Evolutionary conservation across 92 coral and sea anemone genomes (phyloP), one percentile per base, ranked within the genome.

Genomic region (Phenganax stokvisi): DNA sequence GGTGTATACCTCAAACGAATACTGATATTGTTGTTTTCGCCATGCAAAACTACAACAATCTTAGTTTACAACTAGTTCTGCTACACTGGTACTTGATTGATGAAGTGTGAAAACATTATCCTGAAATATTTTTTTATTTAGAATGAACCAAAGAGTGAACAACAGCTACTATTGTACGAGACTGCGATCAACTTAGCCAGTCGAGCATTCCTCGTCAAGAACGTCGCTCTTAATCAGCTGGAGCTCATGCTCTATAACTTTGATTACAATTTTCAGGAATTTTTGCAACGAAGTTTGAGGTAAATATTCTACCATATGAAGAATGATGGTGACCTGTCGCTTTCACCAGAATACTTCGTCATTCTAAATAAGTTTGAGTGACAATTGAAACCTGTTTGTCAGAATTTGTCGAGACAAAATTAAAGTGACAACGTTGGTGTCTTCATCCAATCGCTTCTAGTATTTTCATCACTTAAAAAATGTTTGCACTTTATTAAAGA

Each of bases 261-360:
- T 15, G 83, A 79, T 52, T 79, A 79, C 69, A 65, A 79, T 15
- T 79, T 79, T 56, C 56, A 37, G 20, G 83, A 79, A 12, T 79
- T 79, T 54, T 29, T 79, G 51, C 83, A 79, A 29, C 73, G 83
- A 52, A 64, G 68, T 53, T 54, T 79, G n/a, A 79, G 54, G 83
- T 79, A 47, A 63, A 12, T 54, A 4, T 11, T 25, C 56, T 0
- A 9, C 31, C 4, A 8, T 25, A 30, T 69, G 5, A 30, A 29
- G n/a, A 11, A 0, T 27, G 1, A 65, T 20, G 71, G 16, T 65
- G 7, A 17, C 5, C 1, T 6, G 16, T 65, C 2, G 27, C 28
- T 65, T 2, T 65, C 25, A 20, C 25, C 25, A 20, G 25, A 20
- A 20, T 20, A 20, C 3, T 65, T 59, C 47, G 25, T 59, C 0